Conservation (phyloP, 2,888 invertebrate species). For the Tromatobia lineatoria region DNA sequence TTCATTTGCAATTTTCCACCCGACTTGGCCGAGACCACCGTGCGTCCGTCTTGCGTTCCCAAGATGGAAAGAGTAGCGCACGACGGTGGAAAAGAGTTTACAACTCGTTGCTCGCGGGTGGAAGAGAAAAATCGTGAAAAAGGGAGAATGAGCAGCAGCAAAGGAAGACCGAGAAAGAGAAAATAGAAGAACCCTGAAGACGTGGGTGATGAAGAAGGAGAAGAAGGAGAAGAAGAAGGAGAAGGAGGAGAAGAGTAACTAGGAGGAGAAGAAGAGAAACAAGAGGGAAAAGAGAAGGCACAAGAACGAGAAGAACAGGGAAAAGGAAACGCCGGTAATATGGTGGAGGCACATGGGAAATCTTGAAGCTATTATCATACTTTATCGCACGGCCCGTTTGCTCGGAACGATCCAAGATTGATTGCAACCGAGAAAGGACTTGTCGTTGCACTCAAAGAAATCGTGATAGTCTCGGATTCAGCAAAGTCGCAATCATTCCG, state of each 20-base stretch:
- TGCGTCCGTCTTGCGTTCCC: constrained; percentile 55
- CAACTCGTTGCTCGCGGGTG: constrained; percentile 61
- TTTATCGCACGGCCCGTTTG: constrained; percentile 66
- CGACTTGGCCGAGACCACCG: constrained; percentile 65
- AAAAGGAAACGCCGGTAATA: constrained; percentile 66
- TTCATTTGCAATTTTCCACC: constrained; percentile 71
- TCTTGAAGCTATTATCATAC: constrained; percentile 71
- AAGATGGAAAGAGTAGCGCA: constrained; percentile 67
- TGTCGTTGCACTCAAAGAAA: background rate
- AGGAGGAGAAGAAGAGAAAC: background rate
- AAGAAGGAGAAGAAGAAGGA: constrained; percentile 17
- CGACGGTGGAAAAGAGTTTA: constrained; percentile 62
- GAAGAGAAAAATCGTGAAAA: constrained; percentile 46
- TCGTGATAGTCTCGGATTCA: background rate
- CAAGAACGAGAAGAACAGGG: constrained; percentile 46
- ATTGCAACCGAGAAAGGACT: constrained; percentile 62
- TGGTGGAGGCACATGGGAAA: constrained; percentile 71
- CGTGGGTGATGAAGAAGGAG: background rate
- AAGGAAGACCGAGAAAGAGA: constrained; percentile 13
- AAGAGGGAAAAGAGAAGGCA: constrained; percentile 48
- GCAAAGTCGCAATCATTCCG: no score
- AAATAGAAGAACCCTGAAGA: constrained; percentile 8
- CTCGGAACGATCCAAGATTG: constrained; percentile 62
- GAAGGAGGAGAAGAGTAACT: constrained; percentile 17
- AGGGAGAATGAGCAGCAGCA: constrained; percentile 2